Conservation (phyloP, 2,888 invertebrate genomes). For the Latrodectus hesperus region DNA sequence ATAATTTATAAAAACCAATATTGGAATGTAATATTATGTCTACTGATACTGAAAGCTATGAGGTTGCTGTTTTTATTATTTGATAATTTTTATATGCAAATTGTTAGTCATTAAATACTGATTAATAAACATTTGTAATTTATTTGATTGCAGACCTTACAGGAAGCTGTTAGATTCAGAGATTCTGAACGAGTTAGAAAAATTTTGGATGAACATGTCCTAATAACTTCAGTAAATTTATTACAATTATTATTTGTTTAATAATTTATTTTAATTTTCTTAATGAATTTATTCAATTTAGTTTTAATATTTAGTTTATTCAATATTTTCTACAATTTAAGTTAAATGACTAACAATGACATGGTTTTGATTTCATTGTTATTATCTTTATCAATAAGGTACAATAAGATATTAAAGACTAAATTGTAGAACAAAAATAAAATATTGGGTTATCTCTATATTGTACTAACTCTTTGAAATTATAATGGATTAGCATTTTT, state of each 20-base stretch:
- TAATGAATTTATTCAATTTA: not conserved
- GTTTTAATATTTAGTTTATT: not conserved
- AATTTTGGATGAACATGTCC: slow-evolving; percentile 12
- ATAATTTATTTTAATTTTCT: not conserved
- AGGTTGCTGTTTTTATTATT: not conserved
- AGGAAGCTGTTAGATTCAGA: not conserved
- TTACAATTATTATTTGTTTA: not conserved
- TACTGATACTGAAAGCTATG: too few relatives aligned
- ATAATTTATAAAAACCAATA: too few relatives aligned
- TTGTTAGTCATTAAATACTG: not conserved
- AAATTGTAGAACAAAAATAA: too few relatives aligned
- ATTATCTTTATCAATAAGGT: not conserved
- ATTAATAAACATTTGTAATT: not conserved
- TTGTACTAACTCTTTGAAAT: too few relatives aligned
- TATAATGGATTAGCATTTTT: too few relatives aligned
- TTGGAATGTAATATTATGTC: too few relatives aligned
- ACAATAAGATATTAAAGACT: too few relatives aligned
- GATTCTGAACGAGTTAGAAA: not conserved
- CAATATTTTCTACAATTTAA: not conserved
- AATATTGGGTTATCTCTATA: too few relatives aligned
- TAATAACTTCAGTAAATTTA: not conserved
- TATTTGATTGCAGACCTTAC: slow-evolving; percentile 2
- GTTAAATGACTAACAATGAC: not conserved
- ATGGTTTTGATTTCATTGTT: not conserved
- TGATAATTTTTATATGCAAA: not conserved